phyloP scores from a whole-genome alignment of 2,113 vertebrate species.

The Tricholaema leucomelas region DNA sequence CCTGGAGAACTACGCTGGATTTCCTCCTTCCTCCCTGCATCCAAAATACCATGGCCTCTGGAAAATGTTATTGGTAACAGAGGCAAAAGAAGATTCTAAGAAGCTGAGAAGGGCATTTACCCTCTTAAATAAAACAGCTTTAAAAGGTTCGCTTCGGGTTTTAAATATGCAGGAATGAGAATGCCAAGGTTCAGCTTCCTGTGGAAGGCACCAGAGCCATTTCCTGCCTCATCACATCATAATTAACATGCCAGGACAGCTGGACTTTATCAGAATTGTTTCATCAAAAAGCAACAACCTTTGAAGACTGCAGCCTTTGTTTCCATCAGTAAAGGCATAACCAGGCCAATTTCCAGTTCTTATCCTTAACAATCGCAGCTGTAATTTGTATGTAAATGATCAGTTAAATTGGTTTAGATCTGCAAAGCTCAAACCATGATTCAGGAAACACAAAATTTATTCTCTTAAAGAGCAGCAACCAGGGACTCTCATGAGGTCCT shows the following conservation, averaged over 20 bases:
- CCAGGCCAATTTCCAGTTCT: conserved; percentile 49
- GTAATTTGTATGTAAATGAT: conserved; percentile 64
- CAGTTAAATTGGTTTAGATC: conserved; percentile 25
- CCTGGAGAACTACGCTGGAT: neutral
- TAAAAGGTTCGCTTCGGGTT: conserved; percentile 39
- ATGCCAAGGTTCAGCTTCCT: conserved; percentile 65
- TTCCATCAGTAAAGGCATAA: conserved; percentile 46
- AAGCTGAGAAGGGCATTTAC: neutral
- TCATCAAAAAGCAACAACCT: conserved; percentile 65
- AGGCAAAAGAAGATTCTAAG: neutral
- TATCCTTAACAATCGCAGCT: conserved; percentile 45
- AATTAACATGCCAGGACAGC: conserved; percentile 70
- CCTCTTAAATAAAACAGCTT: neutral
- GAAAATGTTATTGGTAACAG: neutral
- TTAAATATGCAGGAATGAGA: conserved; percentile 62
- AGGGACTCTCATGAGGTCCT: neutral
- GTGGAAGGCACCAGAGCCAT: conserved; percentile 62
- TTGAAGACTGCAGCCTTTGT: conserved; percentile 64
- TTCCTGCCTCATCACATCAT: conserved; percentile 69
- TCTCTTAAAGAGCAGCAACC: neutral
- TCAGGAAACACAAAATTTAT: neutral
- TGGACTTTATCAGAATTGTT: conserved; percentile 73
- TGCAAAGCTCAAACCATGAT: neutral
- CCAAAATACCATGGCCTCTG: neutral
- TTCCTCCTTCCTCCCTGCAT: neutral